Evolutionary conservation across 2,113 vertebrate species (phyloP), one percentile per base, ranked within the genome.

Genomic region (Ardeotis arabs): DNA sequence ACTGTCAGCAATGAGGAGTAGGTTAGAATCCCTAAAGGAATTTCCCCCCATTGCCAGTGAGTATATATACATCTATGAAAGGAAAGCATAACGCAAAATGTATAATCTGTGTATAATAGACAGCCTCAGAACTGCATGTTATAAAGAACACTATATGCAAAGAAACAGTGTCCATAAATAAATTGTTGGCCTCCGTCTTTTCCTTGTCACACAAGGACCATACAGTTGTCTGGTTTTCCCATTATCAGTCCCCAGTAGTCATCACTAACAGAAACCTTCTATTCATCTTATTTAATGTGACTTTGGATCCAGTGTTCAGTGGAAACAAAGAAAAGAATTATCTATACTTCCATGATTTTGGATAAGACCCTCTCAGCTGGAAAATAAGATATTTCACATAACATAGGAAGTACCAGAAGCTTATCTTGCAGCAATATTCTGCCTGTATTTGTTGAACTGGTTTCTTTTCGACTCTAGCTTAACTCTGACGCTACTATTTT

Each of bases 311-410:
- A 79, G 19, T 68, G 62, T 45, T 72, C 86, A 75, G 50, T 69
- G 53, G 49, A 95, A 94, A 95, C 80, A 95, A 93, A 79, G 39
- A 41, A 92, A 79, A 95, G 56, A 90, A 96, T 96, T 95, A 94
- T 92, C 76, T 84, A 15, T 79, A 79, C 80, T 95, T 89, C 69
- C 59, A 7, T 62, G 86, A 41, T 29, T 89, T 87, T 96, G 76
- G 83, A 59, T 91, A 81, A 89, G 86, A 86, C 29, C 13, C 50
- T 96, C 58, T 97, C 94, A 90, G 73, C 94, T 96, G 92, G 83
- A 95, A 97, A 96, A 93, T 84, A 96, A 82, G 60, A 92, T 84
- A 45, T 44, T 89, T 78, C 93, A 72, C 35, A 37, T 82, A 96
- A 69, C 33, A 82, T 1, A 82, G 67, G 49, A 91, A 89, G 35